Conservation (phyloP, 2,797 vertebrate genomes). For the Pseudochaenichthys georgianus region DNA sequence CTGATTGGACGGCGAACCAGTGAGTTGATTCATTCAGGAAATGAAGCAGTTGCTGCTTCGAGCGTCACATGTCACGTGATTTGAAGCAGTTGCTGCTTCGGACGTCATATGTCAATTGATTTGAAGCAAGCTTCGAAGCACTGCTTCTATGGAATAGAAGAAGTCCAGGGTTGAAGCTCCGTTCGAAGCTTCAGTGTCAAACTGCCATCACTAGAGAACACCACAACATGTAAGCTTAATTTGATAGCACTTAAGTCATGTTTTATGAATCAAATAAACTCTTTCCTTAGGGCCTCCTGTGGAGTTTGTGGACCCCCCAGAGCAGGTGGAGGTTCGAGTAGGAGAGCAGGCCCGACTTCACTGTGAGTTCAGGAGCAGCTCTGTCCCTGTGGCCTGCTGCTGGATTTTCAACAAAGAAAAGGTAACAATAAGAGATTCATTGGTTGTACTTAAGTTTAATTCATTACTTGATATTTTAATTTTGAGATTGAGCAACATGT, state of each 20-base stretch:
- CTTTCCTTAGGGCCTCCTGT: slow-evolving; percentile 68
- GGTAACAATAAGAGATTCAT: slow-evolving; percentile 56
- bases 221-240: not conserved
- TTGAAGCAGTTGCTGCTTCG: too few species aligned
- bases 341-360: slow-evolving; percentile 74
- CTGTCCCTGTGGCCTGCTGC: slow-evolving; percentile 82
- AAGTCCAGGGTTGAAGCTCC: too few species aligned
- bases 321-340: slow-evolving; percentile 76
- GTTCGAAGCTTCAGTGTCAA: too few species aligned
- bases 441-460: not conserved
- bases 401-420: slow-evolving; percentile 86
- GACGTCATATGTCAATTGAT: too few species aligned
- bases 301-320: slow-evolving; percentile 75
- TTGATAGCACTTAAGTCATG: not conserved
- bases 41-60: too few species aligned
- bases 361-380: slow-evolving; percentile 79
- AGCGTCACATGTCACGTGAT: too few species aligned
- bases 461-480: not conserved
- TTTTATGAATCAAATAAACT: not conserved
- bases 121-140: too few species aligned
- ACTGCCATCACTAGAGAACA: not conserved
- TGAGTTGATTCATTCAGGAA: too few species aligned
- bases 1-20: too few species aligned
- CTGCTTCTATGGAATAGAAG: too few species aligned
- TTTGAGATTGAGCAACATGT: not conserved